A percentile compares a stretch with the other conserved stretches of the same genome.
phyloP scores from a whole-genome alignment of 1,140 invertebrate genomes.

The Drosophila bipectinata region DNA sequence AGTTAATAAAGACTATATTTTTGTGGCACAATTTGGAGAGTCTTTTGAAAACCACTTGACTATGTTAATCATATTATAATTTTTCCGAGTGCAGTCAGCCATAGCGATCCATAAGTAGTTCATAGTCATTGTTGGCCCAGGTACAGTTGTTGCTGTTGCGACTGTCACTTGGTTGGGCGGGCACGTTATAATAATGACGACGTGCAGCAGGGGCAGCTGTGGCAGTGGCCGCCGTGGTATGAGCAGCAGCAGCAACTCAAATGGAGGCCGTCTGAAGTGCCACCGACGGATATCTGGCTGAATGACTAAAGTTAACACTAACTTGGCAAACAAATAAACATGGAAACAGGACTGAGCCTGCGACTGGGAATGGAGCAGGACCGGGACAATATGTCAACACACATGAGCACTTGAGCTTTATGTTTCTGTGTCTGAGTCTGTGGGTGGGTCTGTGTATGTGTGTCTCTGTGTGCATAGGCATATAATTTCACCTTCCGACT shows the following conservation, averaged over 20 bases:
- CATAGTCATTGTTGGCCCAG: conserved; percentile 61
- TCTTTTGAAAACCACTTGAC: not conserved
- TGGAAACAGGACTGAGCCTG: conserved; percentile 52
- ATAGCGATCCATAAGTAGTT: not conserved
- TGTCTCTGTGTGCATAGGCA: conserved; percentile 60
- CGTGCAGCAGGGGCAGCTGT: conserved; percentile 46
- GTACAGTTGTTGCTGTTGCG: conserved; percentile 50
- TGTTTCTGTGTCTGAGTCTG: conserved; percentile 15
- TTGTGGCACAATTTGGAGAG: not conserved
- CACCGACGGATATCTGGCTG: conserved; percentile 76
- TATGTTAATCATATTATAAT: not conserved
- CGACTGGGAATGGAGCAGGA: conserved; percentile 8
- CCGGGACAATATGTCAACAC: conserved; percentile 73
- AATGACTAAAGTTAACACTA: conserved; percentile 83
- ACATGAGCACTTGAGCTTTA: conserved; percentile 54
- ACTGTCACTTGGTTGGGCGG: conserved; percentile 56
- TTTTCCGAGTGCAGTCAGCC: conserved; percentile 23
- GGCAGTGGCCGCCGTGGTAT: conserved; percentile 10
- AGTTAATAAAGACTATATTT: not conserved
- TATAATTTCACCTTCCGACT: conserved; percentile 80
- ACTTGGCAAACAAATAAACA: conserved; percentile 82
- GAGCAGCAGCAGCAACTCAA: conserved; percentile 35
- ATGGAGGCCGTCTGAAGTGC: conserved; percentile 67
- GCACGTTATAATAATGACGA: conserved; percentile 78
- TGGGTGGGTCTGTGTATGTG: conserved; percentile 9